phyloP scores from a whole-genome alignment of 2,888 invertebrate genomes.

The Lordiphosa fenestrarum region DNA sequence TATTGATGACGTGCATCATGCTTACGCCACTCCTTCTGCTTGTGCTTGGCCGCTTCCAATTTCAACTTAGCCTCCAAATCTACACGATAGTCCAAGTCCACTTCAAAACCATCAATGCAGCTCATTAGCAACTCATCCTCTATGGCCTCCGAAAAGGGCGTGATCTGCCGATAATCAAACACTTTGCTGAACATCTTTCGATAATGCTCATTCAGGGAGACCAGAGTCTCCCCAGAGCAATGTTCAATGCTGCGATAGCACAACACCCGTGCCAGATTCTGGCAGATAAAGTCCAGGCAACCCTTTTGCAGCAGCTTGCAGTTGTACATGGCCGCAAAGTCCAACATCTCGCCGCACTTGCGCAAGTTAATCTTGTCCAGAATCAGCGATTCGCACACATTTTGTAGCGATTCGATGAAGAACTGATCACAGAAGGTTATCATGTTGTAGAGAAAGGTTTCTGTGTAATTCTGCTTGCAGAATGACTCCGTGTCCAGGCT shows the following conservation, averaged over 20 bases:
- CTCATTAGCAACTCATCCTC: slow-evolving; percentile 82
- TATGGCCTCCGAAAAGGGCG: slow-evolving; percentile 85
- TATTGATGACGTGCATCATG: slow-evolving; percentile 71
- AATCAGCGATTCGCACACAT: slow-evolving; percentile 86
- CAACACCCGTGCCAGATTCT: slow-evolving; percentile 87
- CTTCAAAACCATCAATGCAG: slow-evolving; percentile 80
- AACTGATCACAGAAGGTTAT: slow-evolving; percentile 91
- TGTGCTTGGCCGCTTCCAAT: slow-evolving; percentile 47
- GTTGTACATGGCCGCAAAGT: slow-evolving; percentile 89
- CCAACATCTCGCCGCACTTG: slow-evolving; percentile 88
- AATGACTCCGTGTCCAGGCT: slow-evolving; percentile 84
- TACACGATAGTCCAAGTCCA: slow-evolving; percentile 82
- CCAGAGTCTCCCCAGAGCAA: slow-evolving; percentile 83
- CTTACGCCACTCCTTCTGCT: slow-evolving; percentile 64
- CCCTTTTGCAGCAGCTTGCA: slow-evolving; percentile 86
- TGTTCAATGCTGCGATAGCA: slow-evolving; percentile 85
- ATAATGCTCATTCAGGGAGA: slow-evolving; percentile 86
- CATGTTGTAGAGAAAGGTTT: slow-evolving; percentile 86
- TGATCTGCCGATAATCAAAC: slow-evolving; percentile 85
- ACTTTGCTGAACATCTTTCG: slow-evolving; percentile 82
- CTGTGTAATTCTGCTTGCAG: slow-evolving; percentile 84
- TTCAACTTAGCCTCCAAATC: slow-evolving; percentile 56
- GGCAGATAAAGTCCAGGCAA: slow-evolving; percentile 89
- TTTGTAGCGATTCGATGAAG: slow-evolving; percentile 86
- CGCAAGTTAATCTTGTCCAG: slow-evolving; percentile 85